Conservation (phyloP, 1,140 invertebrate species). For the Heliothis virescens region DNA sequence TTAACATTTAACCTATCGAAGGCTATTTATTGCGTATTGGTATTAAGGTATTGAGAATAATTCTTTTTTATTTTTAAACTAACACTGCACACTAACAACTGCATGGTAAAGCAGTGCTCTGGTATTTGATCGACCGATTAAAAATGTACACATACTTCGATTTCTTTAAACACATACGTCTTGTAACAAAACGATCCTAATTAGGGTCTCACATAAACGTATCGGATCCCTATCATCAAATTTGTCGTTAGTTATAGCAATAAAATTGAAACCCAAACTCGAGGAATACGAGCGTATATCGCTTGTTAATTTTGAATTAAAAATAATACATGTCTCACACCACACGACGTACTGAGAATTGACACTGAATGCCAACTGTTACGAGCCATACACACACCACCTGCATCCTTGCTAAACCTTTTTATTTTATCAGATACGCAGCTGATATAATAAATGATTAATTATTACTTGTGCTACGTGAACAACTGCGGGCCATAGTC, state of each 20-base stretch:
- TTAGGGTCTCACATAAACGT: not conserved
- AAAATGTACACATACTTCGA: too few species aligned
- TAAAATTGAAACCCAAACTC: conserved; percentile 5
- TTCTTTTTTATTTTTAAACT: too few species aligned
- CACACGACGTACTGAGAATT: not conserved
- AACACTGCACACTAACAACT: too few species aligned
- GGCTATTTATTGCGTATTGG: too few species aligned
- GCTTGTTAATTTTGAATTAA: conserved; percentile 21
- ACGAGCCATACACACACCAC: not conserved
- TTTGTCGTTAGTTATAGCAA: not conserved
- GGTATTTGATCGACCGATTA: too few species aligned
- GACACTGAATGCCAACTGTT: conserved; percentile 9
- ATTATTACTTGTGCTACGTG: too few species aligned
- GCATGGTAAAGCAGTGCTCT: too few species aligned
- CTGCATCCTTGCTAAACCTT: conserved; percentile 14
- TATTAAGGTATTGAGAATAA: too few species aligned
- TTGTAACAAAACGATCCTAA: too few species aligned
- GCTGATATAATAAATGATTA: not conserved
- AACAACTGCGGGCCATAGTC: too few species aligned
- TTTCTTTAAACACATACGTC: too few species aligned
- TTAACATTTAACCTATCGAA: too few species aligned
- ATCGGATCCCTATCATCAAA: not conserved
- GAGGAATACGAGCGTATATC: not conserved
- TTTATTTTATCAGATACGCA: not conserved
- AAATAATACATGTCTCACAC: conserved; percentile 6